Conservation (phyloP, 2,888 invertebrate species). For the Pachymerium ferrugineum region DNA sequence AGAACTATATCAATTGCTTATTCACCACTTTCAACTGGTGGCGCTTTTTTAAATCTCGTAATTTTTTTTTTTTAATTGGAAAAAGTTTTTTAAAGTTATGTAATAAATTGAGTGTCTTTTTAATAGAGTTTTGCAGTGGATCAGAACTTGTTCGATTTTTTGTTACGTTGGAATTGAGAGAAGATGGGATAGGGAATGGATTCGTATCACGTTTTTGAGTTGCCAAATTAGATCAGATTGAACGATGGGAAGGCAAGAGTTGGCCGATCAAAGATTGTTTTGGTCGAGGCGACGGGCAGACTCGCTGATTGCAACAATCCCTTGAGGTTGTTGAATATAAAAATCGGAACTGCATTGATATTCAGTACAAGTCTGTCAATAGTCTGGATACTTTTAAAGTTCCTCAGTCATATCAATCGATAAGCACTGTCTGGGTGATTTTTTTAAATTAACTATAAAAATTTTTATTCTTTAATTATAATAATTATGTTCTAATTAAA, state of each 20-base stretch:
- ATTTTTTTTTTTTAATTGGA: too few relatives aligned
- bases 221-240: conserved; percentile 25
- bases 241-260: conserved; percentile 9
- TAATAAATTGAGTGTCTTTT: not conserved
- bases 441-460: too few relatives aligned
- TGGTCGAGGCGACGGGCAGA: conserved; percentile 23
- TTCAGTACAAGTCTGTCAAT: conserved; percentile 5
- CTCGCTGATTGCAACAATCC: conserved; percentile 16
- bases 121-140: not conserved
- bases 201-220: conserved; percentile 20
- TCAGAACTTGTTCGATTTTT: conserved; percentile 12
- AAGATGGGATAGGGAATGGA: not conserved
- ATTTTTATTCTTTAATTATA: too few relatives aligned
- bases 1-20: too few relatives aligned
- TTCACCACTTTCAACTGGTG: too few relatives aligned
- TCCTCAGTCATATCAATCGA: not conserved
- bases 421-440: not conserved
- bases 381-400: conserved; percentile 6
- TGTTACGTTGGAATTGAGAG: not conserved
- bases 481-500: too few relatives aligned
- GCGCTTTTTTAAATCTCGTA: too few relatives aligned
- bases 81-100: too few relatives aligned
- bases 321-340: not conserved
- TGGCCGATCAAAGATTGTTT: conserved; percentile 15
- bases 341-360: conserved; percentile 3